Base-by-base conservation (phyloP, 2,888 invertebrate genomes). In the Melinaea marsaeus region DNA sequence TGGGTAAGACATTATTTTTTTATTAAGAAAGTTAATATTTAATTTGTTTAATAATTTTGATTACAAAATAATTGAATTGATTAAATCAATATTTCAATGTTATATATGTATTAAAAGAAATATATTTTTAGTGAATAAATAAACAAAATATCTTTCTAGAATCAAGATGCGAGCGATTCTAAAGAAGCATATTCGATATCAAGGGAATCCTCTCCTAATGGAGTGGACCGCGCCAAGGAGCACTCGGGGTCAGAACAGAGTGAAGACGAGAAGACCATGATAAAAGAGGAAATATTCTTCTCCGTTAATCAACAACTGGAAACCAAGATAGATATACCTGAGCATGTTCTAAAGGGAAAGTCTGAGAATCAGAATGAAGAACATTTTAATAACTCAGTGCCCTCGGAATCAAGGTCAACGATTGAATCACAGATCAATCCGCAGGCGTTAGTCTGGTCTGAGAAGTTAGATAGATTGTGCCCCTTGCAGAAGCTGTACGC, bases 401-500 rank as follows among this genome's bases (percentile, higher is more conserved):
- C 9, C 11, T 33, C 57, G 22, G 32, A 46, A 4, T 22, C 46
- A n/a, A 37, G 32, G 47, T 13, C 64, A 11, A 13, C 13, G 48
- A 11, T 32, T 7, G 32, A 37, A 2, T 63, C n/a, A n/a, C 46
- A 60, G 54, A 56, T 55, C 11, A 65, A 56, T 37, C 62, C 65
- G 1, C 54, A 64, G 35, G 67, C 67, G 1, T 7, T 67, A 11
- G 61, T 65, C 55, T 75, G 74, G 75, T 61, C 69, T 3, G 65
- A 72, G 54, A 74, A 67, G 34, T 54, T 75, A 13, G 62, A 70
- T 22, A 59, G 62, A 54, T 59, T 74, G n/a, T 58, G 58, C 22
- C 64, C 69, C 13, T 65, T 67, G 22, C 75, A 75, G 61, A 69
- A 71, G 56, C 48, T 74, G 33, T 69, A 65, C 32, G 74, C 74